A percentile compares a stretch with the other conserved stretches of the same genome.
These are phyloP conservation scores for Xestia sexstrigata DNA, from an alignment of 2,888 invertebrate species.

Conservation along the genomic window DNA sequence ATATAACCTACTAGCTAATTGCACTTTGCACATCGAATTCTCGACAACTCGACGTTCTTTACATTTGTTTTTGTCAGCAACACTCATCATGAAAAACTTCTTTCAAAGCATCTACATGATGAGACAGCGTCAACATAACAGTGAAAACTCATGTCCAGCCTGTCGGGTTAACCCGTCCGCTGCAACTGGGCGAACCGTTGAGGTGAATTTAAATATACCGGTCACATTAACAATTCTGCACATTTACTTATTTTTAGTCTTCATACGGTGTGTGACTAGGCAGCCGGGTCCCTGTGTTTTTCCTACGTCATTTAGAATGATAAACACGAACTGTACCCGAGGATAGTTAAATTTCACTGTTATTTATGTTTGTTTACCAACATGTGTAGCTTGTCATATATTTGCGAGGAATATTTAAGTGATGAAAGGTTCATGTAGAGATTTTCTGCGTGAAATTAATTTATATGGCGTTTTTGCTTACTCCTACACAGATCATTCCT, in stretches of 20 bases:
- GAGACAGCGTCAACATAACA: constrained; percentile 35
- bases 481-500: not conserved
- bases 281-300: constrained; percentile 70
- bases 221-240: constrained; percentile 80
- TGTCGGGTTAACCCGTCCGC: constrained; percentile 69
- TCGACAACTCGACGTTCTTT: not conserved
- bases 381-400: constrained; percentile 45
- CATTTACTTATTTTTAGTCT: constrained; percentile 80
- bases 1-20: not conserved
- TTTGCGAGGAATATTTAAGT: constrained; percentile 33
- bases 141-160: constrained; percentile 66
- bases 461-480: not conserved
- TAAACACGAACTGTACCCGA: constrained; percentile 67
- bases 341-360: constrained; percentile 71
- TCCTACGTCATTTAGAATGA: constrained; percentile 74
- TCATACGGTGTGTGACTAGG: constrained; percentile 74
- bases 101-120: not conserved
- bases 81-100: not conserved
- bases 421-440: constrained; percentile 32
- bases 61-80: not conserved
- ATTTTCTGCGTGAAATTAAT: constrained; percentile 23
- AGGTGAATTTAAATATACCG: constrained; percentile 80
- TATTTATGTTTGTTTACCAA: constrained; percentile 67
- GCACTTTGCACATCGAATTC: not conserved
- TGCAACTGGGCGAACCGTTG: constrained; percentile 79